Percentiles rank a stretch among this genome's conserved stretches.
Conservation (phyloP, 2,113 vertebrate genomes). For the Apodemus speciosus region DNA sequence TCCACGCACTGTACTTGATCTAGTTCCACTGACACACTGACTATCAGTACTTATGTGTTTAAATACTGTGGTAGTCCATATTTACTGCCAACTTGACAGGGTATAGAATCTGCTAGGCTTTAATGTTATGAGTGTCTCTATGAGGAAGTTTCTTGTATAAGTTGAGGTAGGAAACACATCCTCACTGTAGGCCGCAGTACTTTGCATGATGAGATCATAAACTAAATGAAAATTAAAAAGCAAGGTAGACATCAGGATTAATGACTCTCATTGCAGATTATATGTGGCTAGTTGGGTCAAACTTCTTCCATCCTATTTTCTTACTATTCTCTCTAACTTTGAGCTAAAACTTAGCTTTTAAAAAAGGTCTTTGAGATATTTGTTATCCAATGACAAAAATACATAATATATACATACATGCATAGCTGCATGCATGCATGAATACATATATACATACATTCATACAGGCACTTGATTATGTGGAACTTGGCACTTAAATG, state of each 20-base stretch:
- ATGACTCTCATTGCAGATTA: too few relatives aligned
- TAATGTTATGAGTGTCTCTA: not conserved
- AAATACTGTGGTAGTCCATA: not conserved
- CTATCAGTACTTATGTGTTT: conserved; percentile 15
- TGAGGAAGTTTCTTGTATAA: not conserved
- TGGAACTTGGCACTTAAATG: conserved; percentile 43
- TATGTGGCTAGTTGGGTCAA: not conserved
- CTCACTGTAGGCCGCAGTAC: too few relatives aligned
- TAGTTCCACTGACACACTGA: conserved; percentile 56
- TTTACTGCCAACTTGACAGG: fast-evolving
- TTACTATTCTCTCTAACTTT: not conserved
- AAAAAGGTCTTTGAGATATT: not conserved
- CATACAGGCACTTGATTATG: not conserved
- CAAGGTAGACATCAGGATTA: not conserved
- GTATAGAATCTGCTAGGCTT: not conserved
- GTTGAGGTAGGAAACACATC: not conserved
- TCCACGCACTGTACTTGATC: conserved; percentile 13
- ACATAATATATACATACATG: not conserved
- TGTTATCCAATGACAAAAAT: not conserved
- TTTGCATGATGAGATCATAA: not conserved
- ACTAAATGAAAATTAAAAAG: not conserved
- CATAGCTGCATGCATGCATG: too few relatives aligned
- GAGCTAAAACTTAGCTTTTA: not conserved
- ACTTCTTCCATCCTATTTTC: not conserved
- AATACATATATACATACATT: not conserved